Conservation (phyloP, 2,888 invertebrate species). For the Himalopsyche anomala region DNA sequence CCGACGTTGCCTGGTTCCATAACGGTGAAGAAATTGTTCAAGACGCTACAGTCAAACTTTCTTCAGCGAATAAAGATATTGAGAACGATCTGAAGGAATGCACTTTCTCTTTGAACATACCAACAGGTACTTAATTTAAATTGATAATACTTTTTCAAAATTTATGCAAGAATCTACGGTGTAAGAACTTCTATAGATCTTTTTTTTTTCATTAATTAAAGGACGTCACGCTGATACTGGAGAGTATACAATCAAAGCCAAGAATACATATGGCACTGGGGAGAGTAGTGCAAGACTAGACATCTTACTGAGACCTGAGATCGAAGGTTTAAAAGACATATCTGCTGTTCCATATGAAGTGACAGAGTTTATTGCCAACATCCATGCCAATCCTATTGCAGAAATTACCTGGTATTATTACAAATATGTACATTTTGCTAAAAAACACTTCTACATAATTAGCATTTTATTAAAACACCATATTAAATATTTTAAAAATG, state of each 20-base stretch:
- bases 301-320: slow-evolving; percentile 86
- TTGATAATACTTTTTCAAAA: not conserved
- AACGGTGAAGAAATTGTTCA: slow-evolving; percentile 83
- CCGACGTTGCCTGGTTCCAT: slow-evolving; percentile 90
- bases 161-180: not conserved
- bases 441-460: not conserved
- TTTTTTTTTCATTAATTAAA: slow-evolving; percentile 66
- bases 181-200: not conserved
- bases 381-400: slow-evolving; percentile 93
- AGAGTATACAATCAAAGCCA: slow-evolving; percentile 86
- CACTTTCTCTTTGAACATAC: slow-evolving; percentile 86
- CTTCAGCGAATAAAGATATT: slow-evolving; percentile 81
- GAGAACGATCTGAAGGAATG: slow-evolving; percentile 89
- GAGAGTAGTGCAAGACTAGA: slow-evolving; percentile 86
- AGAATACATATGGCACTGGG: slow-evolving; percentile 88
- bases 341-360: slow-evolving; percentile 86
- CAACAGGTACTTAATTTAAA: slow-evolving; percentile 75
- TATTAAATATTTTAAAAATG: too few species aligned
- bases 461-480: not conserved
- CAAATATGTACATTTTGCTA: not conserved
- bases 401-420: slow-evolving; percentile 86
- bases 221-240: slow-evolving; percentile 88
- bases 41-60: slow-evolving; percentile 81
- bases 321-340: slow-evolving; percentile 85
- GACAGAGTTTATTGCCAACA: slow-evolving; percentile 86